Conservation (phyloP, 2,888 invertebrate species). For the Limnephilus auricula region DNA sequence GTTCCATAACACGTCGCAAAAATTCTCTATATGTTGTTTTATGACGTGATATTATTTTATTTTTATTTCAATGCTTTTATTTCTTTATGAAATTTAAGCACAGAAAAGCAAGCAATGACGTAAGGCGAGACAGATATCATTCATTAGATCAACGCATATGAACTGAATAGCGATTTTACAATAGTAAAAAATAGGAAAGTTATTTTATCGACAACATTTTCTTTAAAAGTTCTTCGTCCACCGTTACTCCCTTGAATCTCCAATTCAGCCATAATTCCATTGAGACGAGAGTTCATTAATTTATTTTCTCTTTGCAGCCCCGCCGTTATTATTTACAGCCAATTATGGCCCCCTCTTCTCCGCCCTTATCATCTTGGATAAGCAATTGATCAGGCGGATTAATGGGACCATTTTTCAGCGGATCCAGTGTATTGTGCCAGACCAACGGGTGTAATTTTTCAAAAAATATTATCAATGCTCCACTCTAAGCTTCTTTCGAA, state of each 20-base stretch:
- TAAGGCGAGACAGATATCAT: too few species aligned
- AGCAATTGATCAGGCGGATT: conserved; percentile 13
- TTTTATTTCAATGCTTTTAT: too few species aligned
- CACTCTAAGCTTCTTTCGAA: neutral
- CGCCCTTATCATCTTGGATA: conserved; percentile 2
- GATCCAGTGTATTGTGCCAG: neutral
- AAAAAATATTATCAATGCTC: too few species aligned
- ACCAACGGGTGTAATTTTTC: neutral
- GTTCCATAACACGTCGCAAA: too few species aligned
- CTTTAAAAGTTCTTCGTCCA: neutral
- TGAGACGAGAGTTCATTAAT: conserved; percentile 30
- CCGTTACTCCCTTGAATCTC: conserved; percentile 2
- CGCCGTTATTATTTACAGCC: conserved; percentile 12
- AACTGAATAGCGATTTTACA: too few species aligned
- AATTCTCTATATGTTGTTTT: too few species aligned
- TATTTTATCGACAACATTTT: neutral
- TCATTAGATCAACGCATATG: too few species aligned
- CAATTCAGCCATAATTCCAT: conserved; percentile 19
- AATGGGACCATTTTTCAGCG: neutral
- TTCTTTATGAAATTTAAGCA: too few species aligned
- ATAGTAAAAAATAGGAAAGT: neutral
- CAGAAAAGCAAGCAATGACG: too few species aligned
- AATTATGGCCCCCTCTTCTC: neutral
- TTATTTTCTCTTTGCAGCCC: neutral
- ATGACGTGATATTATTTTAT: too few species aligned